phyloP scores from a whole-genome alignment of 2,113 vertebrate species.

The Leucosticte australis region DNA sequence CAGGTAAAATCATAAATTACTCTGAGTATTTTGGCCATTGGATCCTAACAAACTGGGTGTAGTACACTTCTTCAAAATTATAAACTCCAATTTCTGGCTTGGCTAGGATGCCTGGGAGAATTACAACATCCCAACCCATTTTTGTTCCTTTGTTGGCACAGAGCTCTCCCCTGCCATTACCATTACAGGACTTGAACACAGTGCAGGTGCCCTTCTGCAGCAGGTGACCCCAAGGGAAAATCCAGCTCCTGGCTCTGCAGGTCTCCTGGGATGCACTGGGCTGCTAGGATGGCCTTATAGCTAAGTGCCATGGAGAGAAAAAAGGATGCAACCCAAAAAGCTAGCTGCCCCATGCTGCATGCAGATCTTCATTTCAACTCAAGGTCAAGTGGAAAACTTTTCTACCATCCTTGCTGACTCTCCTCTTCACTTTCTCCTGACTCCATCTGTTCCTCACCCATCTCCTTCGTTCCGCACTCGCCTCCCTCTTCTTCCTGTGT shows the following conservation, averaged over 20 bases:
- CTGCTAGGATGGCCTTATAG: not conserved
- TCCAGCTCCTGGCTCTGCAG: not conserved
- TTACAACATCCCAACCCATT: not conserved
- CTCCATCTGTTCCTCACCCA: slow-evolving; percentile 58
- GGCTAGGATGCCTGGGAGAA: not conserved
- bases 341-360: not conserved
- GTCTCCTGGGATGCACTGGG: not conserved
- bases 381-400: slow-evolving; percentile 63
- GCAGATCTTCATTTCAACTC: not conserved
- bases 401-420: slow-evolving; percentile 45
- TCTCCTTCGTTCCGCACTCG: slow-evolving; percentile 48
- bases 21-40: not conserved
- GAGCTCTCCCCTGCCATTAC: not conserved
- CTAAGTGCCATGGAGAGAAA: not conserved
- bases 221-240: not conserved
- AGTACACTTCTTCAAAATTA: not conserved
- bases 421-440: slow-evolving; percentile 35
- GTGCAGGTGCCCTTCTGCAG: not conserved
- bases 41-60: not conserved
- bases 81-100: not conserved
- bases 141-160: not conserved
- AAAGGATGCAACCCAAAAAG: not conserved
- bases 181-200: not conserved
- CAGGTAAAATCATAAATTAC: slow-evolving; percentile 33
- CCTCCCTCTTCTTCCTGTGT: slow-evolving; percentile 68